These are phyloP conservation scores for Anolis carolinensis DNA, from an alignment of 2,113 vertebrate genomes.

Conservation along the genomic window DNA sequence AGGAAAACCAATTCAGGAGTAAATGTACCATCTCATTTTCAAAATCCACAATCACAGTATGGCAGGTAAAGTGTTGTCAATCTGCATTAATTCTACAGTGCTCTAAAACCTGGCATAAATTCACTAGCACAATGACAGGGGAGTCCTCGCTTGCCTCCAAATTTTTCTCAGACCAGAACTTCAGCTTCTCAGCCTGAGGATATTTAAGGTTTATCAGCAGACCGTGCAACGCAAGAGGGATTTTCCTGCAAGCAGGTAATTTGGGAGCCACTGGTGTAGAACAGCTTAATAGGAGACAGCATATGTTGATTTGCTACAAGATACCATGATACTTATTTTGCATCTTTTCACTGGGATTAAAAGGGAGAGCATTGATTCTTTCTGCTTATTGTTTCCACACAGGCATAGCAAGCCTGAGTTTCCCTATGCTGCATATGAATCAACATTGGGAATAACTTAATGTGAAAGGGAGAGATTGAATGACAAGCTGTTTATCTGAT, in stretches of 20 bases:
- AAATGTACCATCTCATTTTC: no score
- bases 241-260: background rate
- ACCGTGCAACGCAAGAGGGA: background rate
- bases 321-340: background rate
- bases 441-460: constrained; percentile 31
- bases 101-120: no score
- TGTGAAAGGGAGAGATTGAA: constrained; percentile 45
- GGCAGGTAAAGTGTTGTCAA: no score
- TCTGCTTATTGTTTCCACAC: background rate
- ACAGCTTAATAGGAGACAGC: background rate
- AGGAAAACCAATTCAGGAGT: no score
- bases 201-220: background rate
- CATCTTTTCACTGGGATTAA: background rate
- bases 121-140: no score
- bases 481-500: constrained; percentile 42
- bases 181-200: background rate
- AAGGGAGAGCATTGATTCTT: background rate
- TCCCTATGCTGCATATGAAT: background rate
- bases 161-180: background rate
- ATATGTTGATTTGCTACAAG: background rate
- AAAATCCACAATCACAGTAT: no score
- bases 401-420: background rate
- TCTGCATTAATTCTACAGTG: no score
- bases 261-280: background rate
- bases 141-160: background rate